These are phyloP conservation scores for Neotoxoptera formosana DNA, from an alignment of 1,140 invertebrate genomes.

Conservation along the genomic window DNA sequence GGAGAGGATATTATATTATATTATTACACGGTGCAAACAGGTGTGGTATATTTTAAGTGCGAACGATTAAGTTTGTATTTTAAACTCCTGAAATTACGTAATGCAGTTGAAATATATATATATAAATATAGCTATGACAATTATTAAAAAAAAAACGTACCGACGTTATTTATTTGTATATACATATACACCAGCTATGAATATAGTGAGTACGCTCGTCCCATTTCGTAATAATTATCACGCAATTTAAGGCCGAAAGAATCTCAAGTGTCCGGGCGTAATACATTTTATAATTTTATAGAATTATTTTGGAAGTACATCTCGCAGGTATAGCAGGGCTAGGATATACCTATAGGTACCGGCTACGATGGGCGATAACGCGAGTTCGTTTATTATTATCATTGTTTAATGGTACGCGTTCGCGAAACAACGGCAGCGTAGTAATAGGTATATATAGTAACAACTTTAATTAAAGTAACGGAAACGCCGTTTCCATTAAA, in stretches of 20 bases:
- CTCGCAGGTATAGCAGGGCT: not conserved
- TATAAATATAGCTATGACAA: not conserved
- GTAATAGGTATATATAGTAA: not conserved
- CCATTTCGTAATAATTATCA: not conserved
- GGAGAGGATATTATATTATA: not conserved
- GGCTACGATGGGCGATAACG: not conserved
- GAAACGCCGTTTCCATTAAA: slow-evolving; percentile 3
- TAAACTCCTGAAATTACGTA: not conserved
- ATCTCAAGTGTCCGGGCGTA: not conserved
- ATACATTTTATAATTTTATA: not conserved
- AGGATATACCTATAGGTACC: not conserved
- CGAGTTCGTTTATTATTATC: not conserved
- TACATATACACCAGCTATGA: not conserved
- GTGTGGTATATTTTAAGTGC: not conserved
- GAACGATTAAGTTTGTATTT: not conserved
- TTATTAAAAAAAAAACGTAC: not conserved
- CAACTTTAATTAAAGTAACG: slow-evolving; percentile 30
- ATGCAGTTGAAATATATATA: not conserved
- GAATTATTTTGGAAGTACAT: not conserved
- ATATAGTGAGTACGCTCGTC: not conserved
- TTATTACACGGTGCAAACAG: not conserved
- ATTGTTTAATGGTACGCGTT: slow-evolving; percentile 3
- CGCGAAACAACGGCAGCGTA: not conserved
- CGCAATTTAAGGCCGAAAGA: not conserved
- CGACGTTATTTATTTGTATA: not conserved